Conservation (phyloP, 2,113 vertebrate genomes). For the Tetraodon nigroviridis region DNA sequence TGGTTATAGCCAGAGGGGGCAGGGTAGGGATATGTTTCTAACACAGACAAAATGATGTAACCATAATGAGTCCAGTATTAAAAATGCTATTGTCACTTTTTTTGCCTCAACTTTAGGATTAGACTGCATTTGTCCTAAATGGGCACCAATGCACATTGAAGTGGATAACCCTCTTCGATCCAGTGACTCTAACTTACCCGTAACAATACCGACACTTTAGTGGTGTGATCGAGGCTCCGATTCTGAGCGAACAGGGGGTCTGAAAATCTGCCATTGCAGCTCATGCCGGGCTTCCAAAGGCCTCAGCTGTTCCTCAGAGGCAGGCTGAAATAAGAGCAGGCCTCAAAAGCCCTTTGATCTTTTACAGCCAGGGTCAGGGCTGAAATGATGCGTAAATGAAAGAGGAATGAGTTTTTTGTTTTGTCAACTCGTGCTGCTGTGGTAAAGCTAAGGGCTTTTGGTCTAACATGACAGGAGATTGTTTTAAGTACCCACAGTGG, state of each 20-base stretch:
- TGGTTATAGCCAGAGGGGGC: conserved; percentile 53
- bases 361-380: conserved; percentile 76
- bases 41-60: conserved; percentile 52
- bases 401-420: conserved; percentile 78
- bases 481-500: conserved; percentile 74
- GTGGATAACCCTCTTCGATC: conserved; percentile 60
- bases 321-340: conserved; percentile 72
- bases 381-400: conserved; percentile 79
- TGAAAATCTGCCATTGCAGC: conserved; percentile 72
- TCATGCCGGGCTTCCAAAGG: conserved; percentile 68
- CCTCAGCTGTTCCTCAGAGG: conserved; percentile 77
- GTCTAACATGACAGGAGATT: conserved; percentile 67
- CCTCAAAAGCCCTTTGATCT: conserved; percentile 80
- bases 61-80: conserved; percentile 37
- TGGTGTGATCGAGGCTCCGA: conserved; percentile 68
- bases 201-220: conserved; percentile 41
- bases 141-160: conserved; percentile 19
- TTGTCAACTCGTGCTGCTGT: conserved; percentile 76
- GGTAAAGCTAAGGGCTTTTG: conserved; percentile 76
- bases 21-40: conserved; percentile 35
- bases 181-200: conserved; percentile 60
- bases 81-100: conserved; percentile 33
- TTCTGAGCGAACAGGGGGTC: conserved; percentile 63
- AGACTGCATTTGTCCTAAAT: conserved; percentile 26
- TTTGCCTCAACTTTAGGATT: conserved; percentile 19